A percentile compares a stretch with the other conserved stretches of the same genome.
Conservation (phyloP, 2,113 vertebrate species). For the Planiliza haematocheilus region DNA sequence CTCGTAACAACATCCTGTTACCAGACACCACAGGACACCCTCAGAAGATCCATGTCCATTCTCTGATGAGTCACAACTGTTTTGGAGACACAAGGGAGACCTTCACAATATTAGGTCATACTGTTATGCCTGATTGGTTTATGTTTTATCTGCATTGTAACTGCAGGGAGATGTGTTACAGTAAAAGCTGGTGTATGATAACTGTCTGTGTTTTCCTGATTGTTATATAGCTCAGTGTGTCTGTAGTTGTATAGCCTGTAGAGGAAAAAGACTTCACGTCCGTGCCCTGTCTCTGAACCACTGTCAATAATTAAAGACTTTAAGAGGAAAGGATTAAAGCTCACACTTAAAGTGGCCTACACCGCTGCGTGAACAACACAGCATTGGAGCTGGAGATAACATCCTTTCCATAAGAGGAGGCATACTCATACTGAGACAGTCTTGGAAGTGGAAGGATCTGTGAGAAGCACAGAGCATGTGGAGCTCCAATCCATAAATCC, state of each 20-base stretch:
- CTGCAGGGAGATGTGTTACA: neutral
- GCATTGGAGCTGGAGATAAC: conserved; percentile 46
- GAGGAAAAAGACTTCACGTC: conserved; percentile 4
- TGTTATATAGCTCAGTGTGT: conserved; percentile 25
- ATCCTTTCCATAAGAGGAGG: conserved; percentile 44
- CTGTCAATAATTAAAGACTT: conserved; percentile 54
- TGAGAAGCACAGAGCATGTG: neutral
- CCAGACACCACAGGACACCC: no score
- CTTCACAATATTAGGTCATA: no score
- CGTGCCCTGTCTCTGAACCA: conserved; percentile 30
- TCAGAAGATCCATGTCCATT: no score
- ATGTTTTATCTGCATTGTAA: neutral
- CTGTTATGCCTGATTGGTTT: neutral
- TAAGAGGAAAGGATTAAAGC: conserved; percentile 39
- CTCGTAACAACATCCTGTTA: no score
- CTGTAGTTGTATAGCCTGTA: neutral
- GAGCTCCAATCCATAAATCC: conserved; percentile 15
- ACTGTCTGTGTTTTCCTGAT: no score
- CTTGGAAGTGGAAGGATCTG: conserved; percentile 1
- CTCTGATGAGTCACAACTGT: no score
- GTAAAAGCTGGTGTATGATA: no score
- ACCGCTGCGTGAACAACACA: conserved; percentile 49
- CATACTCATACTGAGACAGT: conserved; percentile 16
- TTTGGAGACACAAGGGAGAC: no score
- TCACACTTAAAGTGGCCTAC: conserved; percentile 32